Evolutionary conservation across 2,113 vertebrate species (phyloP), one percentile per base, ranked within the genome.

Genomic region (Bolborhynchus lineola): DNA sequence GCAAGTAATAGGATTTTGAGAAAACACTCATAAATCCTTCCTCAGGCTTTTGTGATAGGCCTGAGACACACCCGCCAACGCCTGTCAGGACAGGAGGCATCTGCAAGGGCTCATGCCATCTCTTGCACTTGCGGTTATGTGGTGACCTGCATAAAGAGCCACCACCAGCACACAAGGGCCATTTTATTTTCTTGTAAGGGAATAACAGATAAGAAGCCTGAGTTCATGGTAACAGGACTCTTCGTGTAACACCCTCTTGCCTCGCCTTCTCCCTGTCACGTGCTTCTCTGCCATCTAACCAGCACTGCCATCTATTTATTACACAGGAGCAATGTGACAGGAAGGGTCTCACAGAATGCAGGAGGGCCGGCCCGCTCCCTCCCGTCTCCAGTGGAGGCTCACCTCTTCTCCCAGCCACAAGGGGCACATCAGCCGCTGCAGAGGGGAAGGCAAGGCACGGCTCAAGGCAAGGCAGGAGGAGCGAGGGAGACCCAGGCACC

Each of bases 81-180:
- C 28, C 31, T 1, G 0, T 23, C 37, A 74, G 64, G 33, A 47
- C n/a, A 52, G 68, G 9, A 77, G 71, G 49, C 33, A 50, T 3
- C 70, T 49, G 7, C 0, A 0, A 84, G 44, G 37, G 49, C 41
- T 82, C 44, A 50, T 3, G 1, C 26, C 2, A 1, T 16, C 39
- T 46, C 68, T 53, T 0, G 0, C 4, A 1, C 55, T 63, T 35
- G n/a, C 4, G 5, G 57, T 60, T 64, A 16, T 0, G 3, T 67
- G 44, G 25, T 31, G 35, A 68, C 1, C 0, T 1, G 29, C 17
- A 5, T 26, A 44, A 44, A 87, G 16, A 94, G 70, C 47, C 49
- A 67, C 41, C 31, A 81, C 13, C 59, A 42, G 44, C 53, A 86
- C 13, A 10, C 16, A 72, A 8, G 14, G 72, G 16, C 31, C 31